Base-by-base conservation (phyloP, 2,888 invertebrate species). In the Oxyteleia sp. region DNA sequence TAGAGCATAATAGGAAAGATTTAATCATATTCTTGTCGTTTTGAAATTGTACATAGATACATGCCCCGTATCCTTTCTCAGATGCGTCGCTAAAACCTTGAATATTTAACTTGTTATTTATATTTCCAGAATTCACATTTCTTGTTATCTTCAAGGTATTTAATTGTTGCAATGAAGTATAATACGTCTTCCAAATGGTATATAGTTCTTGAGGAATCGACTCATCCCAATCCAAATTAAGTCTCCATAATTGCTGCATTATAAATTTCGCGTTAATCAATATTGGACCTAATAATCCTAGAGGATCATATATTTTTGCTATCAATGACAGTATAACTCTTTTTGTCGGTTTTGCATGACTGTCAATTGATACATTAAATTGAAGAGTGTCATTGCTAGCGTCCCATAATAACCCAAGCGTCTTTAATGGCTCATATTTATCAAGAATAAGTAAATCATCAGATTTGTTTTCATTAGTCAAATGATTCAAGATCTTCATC, bases 71-170 rank as follows among this genome's bases (percentile, higher is more conserved):
- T 0, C 84, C 88, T 5, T 59, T 83, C 23, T 87, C 85, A 1
- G 82, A 86, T 4, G 87, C 86, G 53, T 88, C 88, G 11, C 82
- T 59, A 23, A 89, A 90, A 0, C 85, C 88, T 16, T 85, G 84
- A 7, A 87, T 20, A 13, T 53, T 8, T 13, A 72, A 10, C 3
- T 3, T 29, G 1, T 2, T 11, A 7, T 11, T 8, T 2, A 57
- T 7, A 35, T 71, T 69, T 20, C 51, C 38, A 1, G 43, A n/a
- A 15, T 61, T 45, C 0, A 76, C 47, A 18, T 79, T 82, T 41
- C 83, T 59, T 0, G 23, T 5, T 5, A 84, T 79, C 15, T 23
- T 55, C 11, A 84, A 20, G 2, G 64, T 51, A 51, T 61, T 63
- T 15, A 83, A 16, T 15, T 82, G 16, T 11, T 32, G 0, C 7